Conservation (phyloP, 2,888 invertebrate species). For the Sipha maydis region DNA sequence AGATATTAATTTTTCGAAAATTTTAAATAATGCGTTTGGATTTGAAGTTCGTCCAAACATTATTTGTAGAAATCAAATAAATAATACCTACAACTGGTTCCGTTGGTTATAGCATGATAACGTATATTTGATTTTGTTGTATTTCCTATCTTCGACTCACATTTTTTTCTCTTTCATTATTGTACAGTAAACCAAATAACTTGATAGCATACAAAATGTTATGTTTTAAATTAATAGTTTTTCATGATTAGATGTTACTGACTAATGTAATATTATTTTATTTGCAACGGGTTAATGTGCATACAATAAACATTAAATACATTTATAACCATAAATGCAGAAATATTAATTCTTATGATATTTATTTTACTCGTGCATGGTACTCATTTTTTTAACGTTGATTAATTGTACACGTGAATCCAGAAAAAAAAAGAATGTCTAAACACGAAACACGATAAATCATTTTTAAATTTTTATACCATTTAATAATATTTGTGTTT, state of each 20-base stretch:
- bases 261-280: neutral
- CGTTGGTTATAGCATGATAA: no score
- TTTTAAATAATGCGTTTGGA: no score
- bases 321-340: no score
- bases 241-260: neutral
- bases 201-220: neutral
- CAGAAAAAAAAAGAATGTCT: neutral
- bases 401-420: neutral
- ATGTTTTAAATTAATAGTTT: constrained; percentile 15
- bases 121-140: no score
- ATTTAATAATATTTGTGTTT: neutral
- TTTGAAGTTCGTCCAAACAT: no score
- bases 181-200: neutral
- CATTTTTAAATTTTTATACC: neutral
- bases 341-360: neutral
- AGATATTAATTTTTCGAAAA: no score
- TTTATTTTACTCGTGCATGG: neutral
- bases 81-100: no score
- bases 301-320: no score
- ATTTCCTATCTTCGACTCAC: no score
- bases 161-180: no score
- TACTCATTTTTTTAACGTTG: neutral
- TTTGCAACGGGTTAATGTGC: neutral
- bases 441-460: neutral
- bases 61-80: no score